Evolutionary conservation across 1,140 invertebrate genomes (phyloP).

Genomic region (Drosophila kepulauana): DNA sequence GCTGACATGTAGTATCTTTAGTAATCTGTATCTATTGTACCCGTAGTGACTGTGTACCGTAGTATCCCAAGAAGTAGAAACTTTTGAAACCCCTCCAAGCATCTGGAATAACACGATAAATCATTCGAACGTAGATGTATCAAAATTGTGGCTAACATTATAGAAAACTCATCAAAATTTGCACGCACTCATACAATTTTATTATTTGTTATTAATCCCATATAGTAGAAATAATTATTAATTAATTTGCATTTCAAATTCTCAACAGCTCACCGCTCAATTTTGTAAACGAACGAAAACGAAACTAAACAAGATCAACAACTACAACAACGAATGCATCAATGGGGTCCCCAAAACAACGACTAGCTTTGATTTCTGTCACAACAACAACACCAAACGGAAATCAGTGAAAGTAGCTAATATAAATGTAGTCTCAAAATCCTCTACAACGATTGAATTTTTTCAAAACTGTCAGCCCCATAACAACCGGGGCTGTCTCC

Average conservation of each 20-base stretch:
- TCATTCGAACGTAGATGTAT: slow-evolving; percentile 14
- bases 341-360: slow-evolving; percentile 66
- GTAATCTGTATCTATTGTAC: slow-evolving; percentile 11
- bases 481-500: slow-evolving; percentile 38
- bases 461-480: slow-evolving; percentile 68
- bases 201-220: slow-evolving; percentile 37
- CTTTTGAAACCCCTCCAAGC: slow-evolving; percentile 20
- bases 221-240: slow-evolving; percentile 12
- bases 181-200: slow-evolving; percentile 48
- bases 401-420: slow-evolving; percentile 61
- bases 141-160: slow-evolving; percentile 65
- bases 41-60: slow-evolving; percentile 38
- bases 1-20: slow-evolving; percentile 61
- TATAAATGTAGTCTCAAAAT: slow-evolving; percentile 54
- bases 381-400: slow-evolving; percentile 42
- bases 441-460: slow-evolving; percentile 79
- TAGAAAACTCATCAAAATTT: slow-evolving; percentile 38
- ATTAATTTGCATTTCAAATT: neutral
- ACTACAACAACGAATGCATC: slow-evolving; percentile 72
- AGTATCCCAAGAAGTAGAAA: slow-evolving; percentile 27
- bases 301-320: slow-evolving; percentile 61
- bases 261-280: slow-evolving; percentile 73
- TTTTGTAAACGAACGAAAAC: slow-evolving; percentile 83
- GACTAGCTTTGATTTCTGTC: slow-evolving; percentile 48
- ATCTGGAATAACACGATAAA: slow-evolving; percentile 14